Percentiles rank a stretch among this genome's conserved stretches.
Conservation (phyloP, 2,888 invertebrate genomes). For the Eubasilissa splendida region DNA sequence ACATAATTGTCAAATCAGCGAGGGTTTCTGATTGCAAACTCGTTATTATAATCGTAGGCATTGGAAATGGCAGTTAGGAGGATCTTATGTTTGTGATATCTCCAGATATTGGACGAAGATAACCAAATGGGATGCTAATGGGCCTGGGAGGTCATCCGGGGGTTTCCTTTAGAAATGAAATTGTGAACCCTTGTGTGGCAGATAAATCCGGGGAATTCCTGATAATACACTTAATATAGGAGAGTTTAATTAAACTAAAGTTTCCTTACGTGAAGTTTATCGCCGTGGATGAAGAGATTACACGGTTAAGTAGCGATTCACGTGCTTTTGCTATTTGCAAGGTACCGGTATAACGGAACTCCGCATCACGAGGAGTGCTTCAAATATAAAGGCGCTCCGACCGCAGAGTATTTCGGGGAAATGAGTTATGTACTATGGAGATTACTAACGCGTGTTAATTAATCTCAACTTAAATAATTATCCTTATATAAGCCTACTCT, state of each 20-base stretch:
- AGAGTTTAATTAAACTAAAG: conserved; percentile 56
- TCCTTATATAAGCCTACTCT: not conserved
- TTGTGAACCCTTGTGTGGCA: conserved; percentile 35
- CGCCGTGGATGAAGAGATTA: conserved; percentile 55
- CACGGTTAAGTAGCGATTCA: conserved; percentile 41
- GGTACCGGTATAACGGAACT: conserved; percentile 5
- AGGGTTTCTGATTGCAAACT: conserved; percentile 7
- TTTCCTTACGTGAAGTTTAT: conserved; percentile 53
- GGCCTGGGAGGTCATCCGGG: conserved; percentile 22
- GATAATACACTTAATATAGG: conserved; percentile 46
- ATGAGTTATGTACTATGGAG: conserved; percentile 31
- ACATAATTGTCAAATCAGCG: not conserved
- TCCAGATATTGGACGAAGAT: conserved; percentile 21
- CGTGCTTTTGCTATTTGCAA: conserved; percentile 26
- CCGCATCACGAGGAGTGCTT: conserved; percentile 30
- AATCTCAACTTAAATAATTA: conserved; percentile 33
- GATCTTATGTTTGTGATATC: conserved; percentile 29
- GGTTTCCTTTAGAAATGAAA: conserved; percentile 1
- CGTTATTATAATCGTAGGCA: conserved; percentile 9
- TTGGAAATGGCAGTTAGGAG: conserved; percentile 6
- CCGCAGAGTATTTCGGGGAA: conserved; percentile 10
- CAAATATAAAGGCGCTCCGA: not conserved
- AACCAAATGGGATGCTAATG: conserved; percentile 27
- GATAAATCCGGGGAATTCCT: conserved; percentile 38
- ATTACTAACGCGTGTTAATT: conserved; percentile 46